These are phyloP conservation scores for Tinea semifulvella DNA, from an alignment of 2,888 invertebrate species.

Conservation along the genomic window DNA sequence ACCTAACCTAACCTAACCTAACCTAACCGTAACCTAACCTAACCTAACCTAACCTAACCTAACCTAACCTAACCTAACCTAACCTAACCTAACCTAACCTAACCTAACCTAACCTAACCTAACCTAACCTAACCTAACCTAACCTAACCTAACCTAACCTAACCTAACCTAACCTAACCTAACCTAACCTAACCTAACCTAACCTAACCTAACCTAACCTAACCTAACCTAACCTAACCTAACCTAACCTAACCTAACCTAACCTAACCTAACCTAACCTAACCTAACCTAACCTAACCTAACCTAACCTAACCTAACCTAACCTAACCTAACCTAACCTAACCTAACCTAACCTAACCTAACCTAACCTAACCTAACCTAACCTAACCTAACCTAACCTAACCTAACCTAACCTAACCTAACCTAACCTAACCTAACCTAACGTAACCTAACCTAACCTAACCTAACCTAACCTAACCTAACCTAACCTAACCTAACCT, in stretches of 20 bases:
- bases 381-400: background rate
- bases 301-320: background rate
- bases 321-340: background rate
- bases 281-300: background rate
- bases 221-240: background rate
- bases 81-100: constrained; percentile 3
- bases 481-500: background rate
- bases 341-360: background rate
- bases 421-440: background rate
- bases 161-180: background rate
- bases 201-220: background rate
- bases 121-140: background rate
- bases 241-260: background rate
- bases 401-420: background rate
- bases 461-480: background rate
- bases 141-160: background rate
- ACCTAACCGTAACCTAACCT: constrained; percentile 18
- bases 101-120: background rate
- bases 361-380: background rate
- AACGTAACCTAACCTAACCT: background rate
- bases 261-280: background rate
- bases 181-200: background rate
- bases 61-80: constrained; percentile 8
- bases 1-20: constrained; percentile 25
- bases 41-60: constrained; percentile 1